Evolutionary conservation across 37 sponge, comb jelly and placozoan genomes (phyloP).

Genomic region (Eunapius fragilis): DNA sequence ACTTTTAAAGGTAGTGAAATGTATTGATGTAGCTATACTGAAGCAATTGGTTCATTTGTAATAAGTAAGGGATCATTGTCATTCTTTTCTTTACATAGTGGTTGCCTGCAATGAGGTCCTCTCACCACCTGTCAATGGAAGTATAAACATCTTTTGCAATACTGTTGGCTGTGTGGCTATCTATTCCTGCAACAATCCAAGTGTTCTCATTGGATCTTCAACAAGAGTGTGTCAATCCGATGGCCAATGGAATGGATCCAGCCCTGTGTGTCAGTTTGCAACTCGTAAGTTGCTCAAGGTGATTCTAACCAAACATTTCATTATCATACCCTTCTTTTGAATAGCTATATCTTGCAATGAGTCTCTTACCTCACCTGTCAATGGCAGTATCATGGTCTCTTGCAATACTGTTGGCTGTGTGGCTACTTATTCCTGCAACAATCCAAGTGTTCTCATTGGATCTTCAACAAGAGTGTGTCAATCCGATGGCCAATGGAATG

Average conservation of each 20-base stretch:
- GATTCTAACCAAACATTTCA: background rate
- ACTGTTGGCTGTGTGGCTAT: slow-evolving; percentile 14
- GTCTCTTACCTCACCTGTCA: background rate
- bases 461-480: background rate
- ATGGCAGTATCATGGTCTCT: slow-evolving; percentile 34
- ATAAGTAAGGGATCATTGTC: background rate
- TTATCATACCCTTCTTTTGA: background rate
- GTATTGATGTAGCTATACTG: background rate
- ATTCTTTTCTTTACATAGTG: background rate
- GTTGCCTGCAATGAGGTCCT: background rate
- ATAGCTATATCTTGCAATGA: background rate
- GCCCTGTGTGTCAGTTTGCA: slow-evolving; percentile 23
- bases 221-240: slow-evolving; percentile 36
- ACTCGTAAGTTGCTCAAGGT: background rate
- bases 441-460: slow-evolving; percentile 16
- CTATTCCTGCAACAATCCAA: slow-evolving; percentile 39
- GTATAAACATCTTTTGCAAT: background rate
- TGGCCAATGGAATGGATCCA: slow-evolving; percentile 47
- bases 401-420: slow-evolving; percentile 16
- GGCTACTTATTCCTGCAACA: slow-evolving; percentile 48
- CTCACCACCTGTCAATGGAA: slow-evolving; percentile 16
- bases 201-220: slow-evolving; percentile 17
- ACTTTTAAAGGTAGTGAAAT: too few relatives aligned
- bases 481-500: background rate
- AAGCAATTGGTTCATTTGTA: background rate